A percentile compares a stretch with the other conserved stretches of the same genome.
Evolutionary conservation across 2,797 vertebrate species (phyloP).

Genomic region (Arrhamphus sclerolepis): DNA sequence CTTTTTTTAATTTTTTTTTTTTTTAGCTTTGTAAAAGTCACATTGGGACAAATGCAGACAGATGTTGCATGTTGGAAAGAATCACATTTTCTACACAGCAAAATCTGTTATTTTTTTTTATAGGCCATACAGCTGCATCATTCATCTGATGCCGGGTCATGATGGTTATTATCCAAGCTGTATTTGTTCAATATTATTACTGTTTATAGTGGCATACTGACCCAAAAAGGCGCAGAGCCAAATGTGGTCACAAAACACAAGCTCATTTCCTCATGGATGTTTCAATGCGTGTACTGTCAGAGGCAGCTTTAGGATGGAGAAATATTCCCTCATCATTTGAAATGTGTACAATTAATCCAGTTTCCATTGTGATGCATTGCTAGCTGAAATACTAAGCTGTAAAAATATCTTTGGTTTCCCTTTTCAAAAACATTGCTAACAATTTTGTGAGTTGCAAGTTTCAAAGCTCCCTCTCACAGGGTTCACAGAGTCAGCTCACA

Average conservation of each 20-base stretch:
- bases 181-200: constrained; percentile 59
- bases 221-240: constrained; percentile 73
- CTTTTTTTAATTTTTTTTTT: constrained; percentile 42
- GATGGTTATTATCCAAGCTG: constrained; percentile 50
- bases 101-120: constrained; percentile 56
- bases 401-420: constrained; percentile 48
- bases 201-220: constrained; percentile 77
- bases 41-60: constrained; percentile 48
- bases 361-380: constrained; percentile 36
- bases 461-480: constrained; percentile 55
- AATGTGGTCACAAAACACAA: constrained; percentile 73
- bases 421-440: constrained; percentile 44
- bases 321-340: constrained; percentile 50
- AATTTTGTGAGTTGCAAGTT: constrained; percentile 58
- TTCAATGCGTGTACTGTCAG: constrained; percentile 59
- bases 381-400: constrained; percentile 41
- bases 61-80: constrained; percentile 49
- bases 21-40: constrained; percentile 41
- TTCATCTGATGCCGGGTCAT: constrained; percentile 55
- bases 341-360: constrained; percentile 60
- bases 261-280: constrained; percentile 71
- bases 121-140: constrained; percentile 48
- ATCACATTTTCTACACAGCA: constrained; percentile 47
- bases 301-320: constrained; percentile 52
- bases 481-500: constrained; percentile 75